Percentiles rank a stretch among this genome's conserved stretches.
phyloP scores from a whole-genome alignment of 2,888 invertebrate species.

The Tinea pellionella region DNA sequence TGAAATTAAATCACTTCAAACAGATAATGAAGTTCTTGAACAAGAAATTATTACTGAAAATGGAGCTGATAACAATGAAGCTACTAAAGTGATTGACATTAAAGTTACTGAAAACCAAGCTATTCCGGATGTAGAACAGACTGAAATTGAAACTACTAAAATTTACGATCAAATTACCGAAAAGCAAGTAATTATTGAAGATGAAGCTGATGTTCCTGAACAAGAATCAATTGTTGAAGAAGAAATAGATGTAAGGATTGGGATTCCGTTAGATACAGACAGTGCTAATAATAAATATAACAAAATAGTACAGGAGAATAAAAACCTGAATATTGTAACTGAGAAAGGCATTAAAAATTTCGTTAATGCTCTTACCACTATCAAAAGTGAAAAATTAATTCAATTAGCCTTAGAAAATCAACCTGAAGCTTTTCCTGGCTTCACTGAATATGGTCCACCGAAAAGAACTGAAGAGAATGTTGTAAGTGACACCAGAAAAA shows the following conservation, averaged over 20 bases:
- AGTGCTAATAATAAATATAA: constrained; percentile 17
- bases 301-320: constrained; percentile 17
- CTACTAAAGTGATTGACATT: too few relatives aligned
- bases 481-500: not conserved
- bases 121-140: too few relatives aligned
- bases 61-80: constrained; percentile 19
- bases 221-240: constrained; percentile 16
- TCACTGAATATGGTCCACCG: constrained; percentile 56
- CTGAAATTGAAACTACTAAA: too few relatives aligned
- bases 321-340: constrained; percentile 14
- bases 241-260: constrained; percentile 17
- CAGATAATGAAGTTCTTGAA: constrained; percentile 31
- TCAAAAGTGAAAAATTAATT: not conserved
- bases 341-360: constrained; percentile 34
- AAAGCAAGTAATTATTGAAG: too few relatives aligned
- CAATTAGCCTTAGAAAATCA: not conserved
- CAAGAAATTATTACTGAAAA: constrained; percentile 39
- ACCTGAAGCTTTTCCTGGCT: constrained; percentile 43
- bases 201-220: too few relatives aligned
- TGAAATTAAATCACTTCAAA: too few relatives aligned
- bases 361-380: constrained; percentile 33
- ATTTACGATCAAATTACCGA: too few relatives aligned
- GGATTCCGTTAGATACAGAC: constrained; percentile 10
- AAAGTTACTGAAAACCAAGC: too few relatives aligned
- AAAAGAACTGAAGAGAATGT: constrained; percentile 21